These are phyloP conservation scores for Atherix ibis DNA, from an alignment of 2,888 invertebrate genomes.

Conservation along the genomic window DNA sequence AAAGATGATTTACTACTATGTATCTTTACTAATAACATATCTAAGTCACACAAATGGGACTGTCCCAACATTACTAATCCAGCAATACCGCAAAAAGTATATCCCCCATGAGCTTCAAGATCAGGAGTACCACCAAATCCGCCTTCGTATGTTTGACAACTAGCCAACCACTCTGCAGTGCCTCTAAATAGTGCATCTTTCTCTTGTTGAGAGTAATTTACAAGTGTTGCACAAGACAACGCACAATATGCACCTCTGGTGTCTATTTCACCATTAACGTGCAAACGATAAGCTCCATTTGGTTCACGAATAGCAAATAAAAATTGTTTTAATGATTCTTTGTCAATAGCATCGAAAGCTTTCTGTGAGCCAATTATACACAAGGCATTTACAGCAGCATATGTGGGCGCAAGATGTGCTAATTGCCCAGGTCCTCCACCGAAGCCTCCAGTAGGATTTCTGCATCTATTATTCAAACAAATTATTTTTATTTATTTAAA, in stretches of 20 bases:
- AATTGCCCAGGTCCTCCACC: conserved; percentile 87
- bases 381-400: conserved; percentile 88
- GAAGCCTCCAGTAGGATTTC: conserved; percentile 54
- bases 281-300: conserved; percentile 86
- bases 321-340: conserved; percentile 52
- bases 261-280: conserved; percentile 84
- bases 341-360: conserved; percentile 76
- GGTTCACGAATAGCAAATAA: conserved; percentile 58
- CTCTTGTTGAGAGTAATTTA: conserved; percentile 49
- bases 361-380: conserved; percentile 77
- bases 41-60: conserved; percentile 56
- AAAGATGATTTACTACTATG: neutral
- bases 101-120: conserved; percentile 98
- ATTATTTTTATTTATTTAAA: conserved; percentile 3
- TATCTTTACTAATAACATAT: conserved; percentile 46
- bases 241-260: conserved; percentile 97
- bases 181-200: conserved; percentile 63
- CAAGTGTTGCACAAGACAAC: conserved; percentile 67
- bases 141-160: conserved; percentile 97
- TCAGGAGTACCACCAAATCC: conserved; percentile 91
- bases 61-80: conserved; percentile 68
- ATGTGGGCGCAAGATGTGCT: conserved; percentile 92
- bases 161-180: conserved; percentile 83
- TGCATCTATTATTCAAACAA: conserved; percentile 20
- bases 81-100: conserved; percentile 93